A percentile compares a stretch with the other conserved stretches of the same genome.
phyloP scores from a whole-genome alignment of 2,888 invertebrate genomes.

The Polyommatus iphigenia region DNA sequence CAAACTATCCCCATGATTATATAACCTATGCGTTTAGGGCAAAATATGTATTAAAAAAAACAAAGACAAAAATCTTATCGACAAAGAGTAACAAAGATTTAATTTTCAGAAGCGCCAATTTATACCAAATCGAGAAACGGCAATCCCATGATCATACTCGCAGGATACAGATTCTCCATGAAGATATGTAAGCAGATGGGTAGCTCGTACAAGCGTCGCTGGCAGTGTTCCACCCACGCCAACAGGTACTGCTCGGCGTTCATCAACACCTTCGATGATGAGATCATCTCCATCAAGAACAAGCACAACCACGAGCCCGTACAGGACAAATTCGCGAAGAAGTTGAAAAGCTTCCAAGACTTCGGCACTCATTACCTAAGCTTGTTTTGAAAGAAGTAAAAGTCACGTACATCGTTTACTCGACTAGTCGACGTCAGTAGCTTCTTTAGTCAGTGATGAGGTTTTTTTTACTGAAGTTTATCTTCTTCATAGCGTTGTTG shows the following conservation, averaged over 20 bases:
- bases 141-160: slow-evolving; percentile 42
- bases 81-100: not conserved
- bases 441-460: not conserved
- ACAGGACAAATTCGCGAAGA: slow-evolving; percentile 29
- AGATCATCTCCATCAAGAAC: slow-evolving; percentile 45
- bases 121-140: slow-evolving; percentile 44
- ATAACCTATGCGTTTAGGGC: no score
- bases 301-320: slow-evolving; percentile 45
- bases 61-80: not conserved
- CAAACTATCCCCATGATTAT: no score
- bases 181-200: slow-evolving; percentile 40
- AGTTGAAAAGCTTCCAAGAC: not conserved
- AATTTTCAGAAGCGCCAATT: slow-evolving; percentile 37
- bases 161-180: slow-evolving; percentile 46
- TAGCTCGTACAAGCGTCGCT: slow-evolving; percentile 40
- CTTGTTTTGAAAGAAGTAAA: slow-evolving; percentile 6
- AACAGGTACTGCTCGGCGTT: slow-evolving; percentile 48
- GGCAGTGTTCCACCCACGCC: slow-evolving; percentile 52
- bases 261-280: slow-evolving; percentile 45
- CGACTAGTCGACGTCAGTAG: not conserved
- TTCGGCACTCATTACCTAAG: slow-evolving; percentile 9
- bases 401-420: not conserved
- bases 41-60: not conserved
- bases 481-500: not conserved
- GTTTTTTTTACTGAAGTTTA: not conserved